Base-by-base conservation (phyloP, 2,113 vertebrate species). In the Malurus melanocephalus region DNA sequence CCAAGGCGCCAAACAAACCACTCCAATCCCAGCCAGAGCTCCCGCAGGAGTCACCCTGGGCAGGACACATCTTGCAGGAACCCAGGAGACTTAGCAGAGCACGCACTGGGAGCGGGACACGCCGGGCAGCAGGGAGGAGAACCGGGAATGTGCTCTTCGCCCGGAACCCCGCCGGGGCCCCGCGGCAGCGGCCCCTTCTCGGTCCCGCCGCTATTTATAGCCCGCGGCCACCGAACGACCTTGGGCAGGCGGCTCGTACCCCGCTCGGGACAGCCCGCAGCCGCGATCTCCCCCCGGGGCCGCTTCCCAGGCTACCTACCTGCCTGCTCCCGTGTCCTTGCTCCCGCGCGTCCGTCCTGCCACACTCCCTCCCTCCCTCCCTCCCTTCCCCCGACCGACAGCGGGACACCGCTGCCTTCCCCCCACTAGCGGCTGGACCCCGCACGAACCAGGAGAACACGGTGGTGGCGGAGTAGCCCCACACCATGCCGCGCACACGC, bases 1-100 rank as follows among this genome's bases (percentile, higher is more conserved):
- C 4, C 56, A 30, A 3, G 24, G 18, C 65, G 9, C 19, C 10
- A 11, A 28, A 27, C 30, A 42, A n/a, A 46, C 8, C 4, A 33
- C 16, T 17, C 59, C 24, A 14, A 17, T 16, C 12, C 5, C 51
- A 6, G 22, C 15, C 62, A 11, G 13, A 27, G 56, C 38, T 65
- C 40, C 61, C 57, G 9, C 9, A 10, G 43, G 7, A 76, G 38
- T 2, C 4, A 17, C 46, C 42, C 53, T 6, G 35, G 20, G 52
- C 0, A 8, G 43, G 38, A 46, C 64, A 16, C 23, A 20, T 12
- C 43, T 3, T 3, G 5, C 15, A 7, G 52, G 8, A 1, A 2
- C 27, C 13, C 15, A 3, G 20, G 12, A 26, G 4, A 33, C n/a
- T 8, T 3, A 16, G 30, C 38, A n/a, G 5, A 27, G 23, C 52